Base-by-base conservation (phyloP, 2,888 invertebrate genomes). In the Slavum lentiscoides region DNA sequence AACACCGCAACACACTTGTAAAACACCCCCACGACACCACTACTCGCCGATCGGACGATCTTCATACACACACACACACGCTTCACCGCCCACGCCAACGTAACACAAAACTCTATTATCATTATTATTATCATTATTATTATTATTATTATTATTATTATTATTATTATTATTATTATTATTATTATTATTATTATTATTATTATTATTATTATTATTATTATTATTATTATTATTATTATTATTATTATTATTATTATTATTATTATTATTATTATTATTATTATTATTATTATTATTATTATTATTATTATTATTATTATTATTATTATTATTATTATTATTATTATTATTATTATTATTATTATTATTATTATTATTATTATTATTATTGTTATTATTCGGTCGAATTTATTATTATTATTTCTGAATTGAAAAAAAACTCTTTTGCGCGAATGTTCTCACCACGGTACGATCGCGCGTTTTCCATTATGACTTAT, bases 341-440 rank as follows among this genome's bases (percentile, higher is more conserved):
- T n/a, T 77, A 70, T 77, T 77, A 77, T 77, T 77, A 74, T 75
- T 69, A 77, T 77, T 76, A 23, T 70, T 77, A 73, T 62, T 74
- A 64, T 74, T 74, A 76, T 76, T 74, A 59, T 74, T 76, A 30
- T 30, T 30, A 30, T 30, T 30, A 30, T 30, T 30, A 30, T 30
- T 30, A 30, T 30, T 30, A 30, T 30, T 30, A 4, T 30, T 30
- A 4, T 30, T 30, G 4, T 30, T 30, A 30, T 75, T 69, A 77
- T 77, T 76, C 77, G 70, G 70, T 77, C 21, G 70, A 23, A 69
- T 39, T 70, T 70, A 62, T 49, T 64, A 64, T 74, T 74, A 76
- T 76, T 74, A 59, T 74, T 76, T 77, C 70, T 61, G 70, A 77
- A 77, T 62, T 70, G 69, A 77, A 77, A 77, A 77, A 77, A 77